Conservation (phyloP, 2,113 vertebrate genomes). For the Poeciliopsis prolifica region DNA sequence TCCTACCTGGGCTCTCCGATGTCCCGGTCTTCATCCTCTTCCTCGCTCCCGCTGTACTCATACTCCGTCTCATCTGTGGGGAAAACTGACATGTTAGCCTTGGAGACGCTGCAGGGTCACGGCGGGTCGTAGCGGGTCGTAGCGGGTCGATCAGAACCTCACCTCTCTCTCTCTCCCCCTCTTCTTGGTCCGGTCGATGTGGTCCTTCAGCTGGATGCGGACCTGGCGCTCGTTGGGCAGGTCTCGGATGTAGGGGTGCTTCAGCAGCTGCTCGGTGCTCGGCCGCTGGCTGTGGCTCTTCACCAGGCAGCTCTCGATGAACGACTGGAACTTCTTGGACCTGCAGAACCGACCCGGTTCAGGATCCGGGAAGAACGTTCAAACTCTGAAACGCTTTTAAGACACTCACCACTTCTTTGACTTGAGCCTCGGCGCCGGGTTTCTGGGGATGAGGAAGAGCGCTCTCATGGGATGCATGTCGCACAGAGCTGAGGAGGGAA, state of each 20-base stretch:
- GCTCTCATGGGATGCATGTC: conserved; percentile 99
- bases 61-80: conserved; percentile 95
- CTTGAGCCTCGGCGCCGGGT: conserved; percentile 95
- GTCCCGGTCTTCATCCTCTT: conserved; percentile 97
- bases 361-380: no score
- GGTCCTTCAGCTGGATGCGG: conserved; percentile 99
- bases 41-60: conserved; percentile 98
- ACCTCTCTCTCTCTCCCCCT: conserved; percentile 89
- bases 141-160: not conserved
- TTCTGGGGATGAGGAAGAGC: conserved; percentile 97
- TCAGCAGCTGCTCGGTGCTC: conserved; percentile 96
- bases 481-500: conserved; percentile 86
- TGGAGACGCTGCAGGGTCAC: not conserved
- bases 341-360: conserved; percentile 64
- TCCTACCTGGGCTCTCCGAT: conserved; percentile 93
- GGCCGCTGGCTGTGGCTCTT: conserved; percentile 97
- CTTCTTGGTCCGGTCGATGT: conserved; percentile 98
- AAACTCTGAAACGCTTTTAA: no score
- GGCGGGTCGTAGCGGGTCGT: no score
- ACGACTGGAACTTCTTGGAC: conserved; percentile 99
- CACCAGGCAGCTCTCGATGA: conserved; percentile 96
- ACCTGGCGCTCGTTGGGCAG: conserved; percentile 96
- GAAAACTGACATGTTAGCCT: not conserved
- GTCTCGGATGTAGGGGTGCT: conserved; percentile 96
- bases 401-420: conserved; percentile 97